Conservation (phyloP, 2,113 vertebrate species). For the Anguilla japonica region DNA sequence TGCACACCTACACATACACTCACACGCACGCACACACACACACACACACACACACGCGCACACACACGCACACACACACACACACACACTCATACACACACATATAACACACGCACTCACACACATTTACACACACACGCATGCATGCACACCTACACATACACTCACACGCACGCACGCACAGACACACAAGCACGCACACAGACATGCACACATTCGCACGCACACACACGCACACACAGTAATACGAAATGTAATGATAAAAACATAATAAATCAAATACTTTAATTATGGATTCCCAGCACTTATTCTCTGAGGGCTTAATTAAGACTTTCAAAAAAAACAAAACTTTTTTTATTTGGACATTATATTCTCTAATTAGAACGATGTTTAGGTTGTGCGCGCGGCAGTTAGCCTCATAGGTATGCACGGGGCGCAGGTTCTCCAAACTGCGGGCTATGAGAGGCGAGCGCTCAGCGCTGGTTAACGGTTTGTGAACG, state of each 20-base stretch:
- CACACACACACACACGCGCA: constrained; percentile 18
- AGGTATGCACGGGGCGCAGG: neutral
- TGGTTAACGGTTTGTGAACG: constrained; percentile 29
- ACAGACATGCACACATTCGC: constrained; percentile 23
- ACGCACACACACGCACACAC: neutral
- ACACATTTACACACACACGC: too few species aligned
- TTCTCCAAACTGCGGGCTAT: constrained; percentile 6
- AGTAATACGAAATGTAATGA: neutral
- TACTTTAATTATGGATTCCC: constrained; percentile 26
- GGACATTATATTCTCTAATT: constrained; percentile 30
- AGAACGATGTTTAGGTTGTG: constrained; percentile 33
- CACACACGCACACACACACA: neutral
- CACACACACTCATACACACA: too few species aligned
- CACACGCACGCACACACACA: neutral
- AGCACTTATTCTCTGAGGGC: constrained; percentile 33
- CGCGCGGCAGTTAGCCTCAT: constrained; percentile 20
- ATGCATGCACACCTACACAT: neutral
- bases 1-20: neutral
- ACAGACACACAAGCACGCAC: neutral
- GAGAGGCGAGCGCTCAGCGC: neutral
- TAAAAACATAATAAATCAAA: constrained; percentile 25
- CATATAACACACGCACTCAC: too few species aligned
- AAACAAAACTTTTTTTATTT: constrained; percentile 16
- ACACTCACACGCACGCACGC: neutral
- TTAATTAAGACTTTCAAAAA: constrained; percentile 23